These are phyloP conservation scores for Eclectus roratus DNA, from an alignment of 2,113 vertebrate genomes.

Conservation along the genomic window DNA sequence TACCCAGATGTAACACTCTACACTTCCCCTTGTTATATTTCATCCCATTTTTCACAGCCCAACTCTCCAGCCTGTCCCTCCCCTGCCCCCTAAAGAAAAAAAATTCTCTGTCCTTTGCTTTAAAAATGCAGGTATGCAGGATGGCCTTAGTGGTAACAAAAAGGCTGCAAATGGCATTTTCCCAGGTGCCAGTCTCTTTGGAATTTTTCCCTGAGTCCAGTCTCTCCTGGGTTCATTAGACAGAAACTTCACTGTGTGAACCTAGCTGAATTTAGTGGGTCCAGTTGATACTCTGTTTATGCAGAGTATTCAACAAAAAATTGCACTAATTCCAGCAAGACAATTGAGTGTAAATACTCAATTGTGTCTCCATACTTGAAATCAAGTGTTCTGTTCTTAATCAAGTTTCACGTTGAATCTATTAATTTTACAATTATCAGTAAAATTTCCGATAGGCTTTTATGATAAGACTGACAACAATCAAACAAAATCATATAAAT, in stretches of 20 bases:
- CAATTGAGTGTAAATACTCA: neutral
- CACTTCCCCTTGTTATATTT: too few species aligned
- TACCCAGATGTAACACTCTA: too few species aligned
- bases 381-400: slow-evolving; percentile 14
- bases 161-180: neutral
- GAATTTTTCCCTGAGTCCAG: neutral
- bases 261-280: neutral
- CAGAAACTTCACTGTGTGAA: neutral
- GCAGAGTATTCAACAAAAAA: neutral
- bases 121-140: neutral
- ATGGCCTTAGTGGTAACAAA: neutral
- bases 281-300: neutral
- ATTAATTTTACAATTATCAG: slow-evolving; percentile 28
- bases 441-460: neutral
- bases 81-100: neutral
- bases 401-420: slow-evolving; percentile 1
- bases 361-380: neutral
- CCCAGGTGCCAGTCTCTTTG: neutral
- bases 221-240: neutral
- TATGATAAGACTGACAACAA: neutral
- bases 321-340: neutral
- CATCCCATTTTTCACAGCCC: too few species aligned
- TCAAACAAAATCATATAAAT: neutral
- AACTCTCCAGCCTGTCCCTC: too few species aligned
- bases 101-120: fast-evolving